Evolutionary conservation across 2,888 invertebrate genomes (phyloP).

Genomic region (Watsonalla binaria): DNA sequence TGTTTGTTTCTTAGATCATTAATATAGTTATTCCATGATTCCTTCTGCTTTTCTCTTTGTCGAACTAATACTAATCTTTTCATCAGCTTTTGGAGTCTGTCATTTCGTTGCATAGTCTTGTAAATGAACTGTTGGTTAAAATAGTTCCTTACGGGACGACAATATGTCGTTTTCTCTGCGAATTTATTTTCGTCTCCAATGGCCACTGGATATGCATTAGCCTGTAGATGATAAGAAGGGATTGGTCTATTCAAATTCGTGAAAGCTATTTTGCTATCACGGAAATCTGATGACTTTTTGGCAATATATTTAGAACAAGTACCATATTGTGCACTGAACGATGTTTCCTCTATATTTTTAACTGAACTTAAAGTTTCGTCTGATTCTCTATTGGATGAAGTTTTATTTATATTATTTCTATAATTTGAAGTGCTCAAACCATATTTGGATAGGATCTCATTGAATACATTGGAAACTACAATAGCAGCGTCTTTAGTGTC

Average conservation of each 20-base stretch:
- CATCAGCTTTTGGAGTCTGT: conserved; percentile 39
- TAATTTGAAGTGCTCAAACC: not conserved
- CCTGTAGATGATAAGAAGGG: not conserved
- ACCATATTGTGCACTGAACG: not conserved
- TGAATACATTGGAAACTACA: not conserved
- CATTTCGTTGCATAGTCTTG: conserved; percentile 44
- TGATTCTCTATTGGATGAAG: not conserved
- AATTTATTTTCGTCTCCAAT: conserved; percentile 10
- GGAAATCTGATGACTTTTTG: not conserved
- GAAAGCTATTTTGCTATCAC: not conserved
- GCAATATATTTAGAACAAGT: not conserved
- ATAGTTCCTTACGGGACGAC: conserved; percentile 33
- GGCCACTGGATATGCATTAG: not conserved
- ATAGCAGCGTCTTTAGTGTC: not conserved
- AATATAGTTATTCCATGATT: conserved; percentile 57
- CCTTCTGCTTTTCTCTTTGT: conserved; percentile 43
- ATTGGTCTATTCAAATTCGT: not conserved
- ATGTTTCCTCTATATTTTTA: not conserved
- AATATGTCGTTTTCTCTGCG: conserved; percentile 45
- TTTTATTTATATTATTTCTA: not conserved
- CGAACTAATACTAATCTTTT: conserved; percentile 37
- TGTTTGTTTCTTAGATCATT: conserved; percentile 50
- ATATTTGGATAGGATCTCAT: not conserved
- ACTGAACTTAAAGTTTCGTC: not conserved
- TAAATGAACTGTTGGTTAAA: conserved; percentile 38